Evolutionary conservation across 2,113 vertebrate species (phyloP).

Genomic region (Syngnathus typhle): DNA sequence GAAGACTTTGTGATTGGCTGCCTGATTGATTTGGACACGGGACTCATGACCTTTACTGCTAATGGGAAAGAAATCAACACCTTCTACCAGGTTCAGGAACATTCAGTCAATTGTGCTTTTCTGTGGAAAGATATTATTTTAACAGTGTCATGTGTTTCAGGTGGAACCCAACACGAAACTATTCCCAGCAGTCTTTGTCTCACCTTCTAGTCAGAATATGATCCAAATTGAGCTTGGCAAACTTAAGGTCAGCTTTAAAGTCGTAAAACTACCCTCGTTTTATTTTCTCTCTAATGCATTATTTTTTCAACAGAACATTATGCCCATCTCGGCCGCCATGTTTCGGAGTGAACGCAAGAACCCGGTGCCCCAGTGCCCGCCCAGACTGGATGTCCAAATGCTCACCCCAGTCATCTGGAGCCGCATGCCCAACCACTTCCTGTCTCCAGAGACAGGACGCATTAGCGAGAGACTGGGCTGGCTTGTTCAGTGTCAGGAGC

Average conservation of each 20-base stretch:
- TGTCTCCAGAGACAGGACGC: constrained; percentile 71
- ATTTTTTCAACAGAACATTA: constrained; percentile 78
- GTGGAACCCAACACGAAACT: constrained; percentile 93
- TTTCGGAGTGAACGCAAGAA: constrained; percentile 89
- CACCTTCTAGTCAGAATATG: constrained; percentile 85
- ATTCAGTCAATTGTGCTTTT: neutral
- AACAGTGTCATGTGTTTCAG: constrained; percentile 51
- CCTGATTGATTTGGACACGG: constrained; percentile 86
- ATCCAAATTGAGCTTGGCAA: constrained; percentile 90
- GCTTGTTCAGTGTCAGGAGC: constrained; percentile 79
- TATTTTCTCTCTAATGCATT: neutral
- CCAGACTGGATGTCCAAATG: constrained; percentile 79
- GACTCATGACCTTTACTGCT: constrained; percentile 90
- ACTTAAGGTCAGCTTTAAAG: constrained; percentile 75
- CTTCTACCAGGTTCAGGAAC: constrained; percentile 81
- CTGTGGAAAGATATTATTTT: neutral
- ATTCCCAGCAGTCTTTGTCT: constrained; percentile 85
- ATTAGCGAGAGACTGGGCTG: constrained; percentile 83
- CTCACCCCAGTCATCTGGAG: constrained; percentile 90
- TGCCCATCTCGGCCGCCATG: constrained; percentile 93
- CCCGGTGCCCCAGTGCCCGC: constrained; percentile 84
- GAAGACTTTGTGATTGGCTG: constrained; percentile 89
- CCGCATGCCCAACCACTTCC: constrained; percentile 85
- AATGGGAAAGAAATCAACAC: constrained; percentile 95
- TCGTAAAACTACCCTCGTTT: neutral